Conservation (phyloP, 2,888 invertebrate genomes). For the Eupithecia centaureata region DNA sequence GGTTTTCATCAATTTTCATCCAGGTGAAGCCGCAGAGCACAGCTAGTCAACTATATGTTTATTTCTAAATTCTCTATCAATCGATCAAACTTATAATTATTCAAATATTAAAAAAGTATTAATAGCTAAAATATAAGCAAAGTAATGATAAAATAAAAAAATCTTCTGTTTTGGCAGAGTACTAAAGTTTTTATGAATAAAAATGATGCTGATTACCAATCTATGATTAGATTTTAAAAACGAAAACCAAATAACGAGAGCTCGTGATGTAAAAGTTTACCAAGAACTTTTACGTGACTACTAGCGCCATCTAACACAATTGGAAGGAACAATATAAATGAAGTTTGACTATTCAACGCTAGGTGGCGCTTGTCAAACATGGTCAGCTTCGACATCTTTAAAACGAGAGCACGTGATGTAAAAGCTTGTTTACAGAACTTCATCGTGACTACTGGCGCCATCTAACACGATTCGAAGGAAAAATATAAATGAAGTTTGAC, state of each 20-base stretch:
- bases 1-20: too few relatives aligned
- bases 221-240: background rate
- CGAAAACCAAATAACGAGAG: background rate
- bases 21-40: too few relatives aligned
- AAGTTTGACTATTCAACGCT: background rate
- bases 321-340: background rate
- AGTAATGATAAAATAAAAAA: background rate
- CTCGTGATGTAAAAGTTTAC: background rate
- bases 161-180: background rate
- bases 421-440: background rate
- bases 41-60: too few relatives aligned
- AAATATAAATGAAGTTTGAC: background rate
- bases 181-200: background rate
- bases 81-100: too few relatives aligned
- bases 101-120: too few relatives aligned
- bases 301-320: background rate
- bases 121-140: background rate
- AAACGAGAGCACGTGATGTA: background rate
- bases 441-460: background rate
- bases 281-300: background rate
- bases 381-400: too few relatives aligned
- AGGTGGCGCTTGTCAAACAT: background rate
- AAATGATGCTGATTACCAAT: background rate
- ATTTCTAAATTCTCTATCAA: too few relatives aligned
- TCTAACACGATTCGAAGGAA: background rate